A percentile compares a stretch with the other conserved stretches of the same genome.
Conservation (phyloP, 2,797 vertebrate genomes). For the Vultur gryphus region DNA sequence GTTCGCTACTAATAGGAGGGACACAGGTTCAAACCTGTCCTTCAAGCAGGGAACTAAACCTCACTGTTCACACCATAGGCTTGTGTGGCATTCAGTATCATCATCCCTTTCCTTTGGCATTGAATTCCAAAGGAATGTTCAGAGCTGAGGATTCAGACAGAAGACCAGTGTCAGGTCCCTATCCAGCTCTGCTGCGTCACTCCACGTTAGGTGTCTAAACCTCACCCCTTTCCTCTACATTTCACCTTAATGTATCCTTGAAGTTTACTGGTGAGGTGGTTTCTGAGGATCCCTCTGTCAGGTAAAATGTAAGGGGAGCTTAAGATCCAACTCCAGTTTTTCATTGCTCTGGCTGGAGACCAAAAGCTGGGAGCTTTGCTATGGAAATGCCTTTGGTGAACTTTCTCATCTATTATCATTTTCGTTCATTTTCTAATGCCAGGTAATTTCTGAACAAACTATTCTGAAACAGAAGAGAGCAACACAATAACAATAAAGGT, state of each 20-base stretch:
- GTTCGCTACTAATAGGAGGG: fast-evolving
- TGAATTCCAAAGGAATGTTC: neutral
- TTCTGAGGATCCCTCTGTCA: neutral
- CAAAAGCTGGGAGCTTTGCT: neutral
- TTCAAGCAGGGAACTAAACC: neutral
- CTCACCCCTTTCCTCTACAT: neutral
- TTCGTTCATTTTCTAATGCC: neutral
- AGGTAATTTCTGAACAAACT: neutral
- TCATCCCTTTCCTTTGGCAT: neutral
- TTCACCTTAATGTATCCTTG: neutral
- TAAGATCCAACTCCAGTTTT: neutral
- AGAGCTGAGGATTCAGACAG: neutral
- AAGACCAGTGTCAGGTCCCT: neutral
- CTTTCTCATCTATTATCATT: neutral
- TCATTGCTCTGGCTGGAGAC: neutral
- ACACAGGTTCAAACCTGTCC: neutral
- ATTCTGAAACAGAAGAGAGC: neutral
- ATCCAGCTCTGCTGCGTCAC: neutral
- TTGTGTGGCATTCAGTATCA: neutral
- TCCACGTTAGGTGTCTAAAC: neutral
- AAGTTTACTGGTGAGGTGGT: neutral
- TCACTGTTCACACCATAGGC: neutral
- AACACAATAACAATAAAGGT: neutral
- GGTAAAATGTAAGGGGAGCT: neutral
- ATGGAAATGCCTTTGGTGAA: neutral